A percentile compares a stretch with the other conserved stretches of the same genome.
Evolutionary conservation across 2,888 invertebrate genomes (phyloP).

Genomic region (Phragmatobia fuliginosa): DNA sequence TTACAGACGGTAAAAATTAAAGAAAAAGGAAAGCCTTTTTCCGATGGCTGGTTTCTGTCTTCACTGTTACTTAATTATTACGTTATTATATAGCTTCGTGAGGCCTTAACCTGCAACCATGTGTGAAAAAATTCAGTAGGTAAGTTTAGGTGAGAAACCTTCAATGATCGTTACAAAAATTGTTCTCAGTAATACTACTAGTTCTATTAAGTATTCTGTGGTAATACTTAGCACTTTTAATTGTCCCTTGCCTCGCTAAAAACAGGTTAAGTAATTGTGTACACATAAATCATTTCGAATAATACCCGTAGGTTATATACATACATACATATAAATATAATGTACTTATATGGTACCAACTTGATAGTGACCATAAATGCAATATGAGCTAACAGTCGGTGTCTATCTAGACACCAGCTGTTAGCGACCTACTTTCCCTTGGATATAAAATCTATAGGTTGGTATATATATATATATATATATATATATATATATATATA

Average conservation of each 20-base stretch:
- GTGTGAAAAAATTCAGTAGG: background rate
- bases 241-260: background rate
- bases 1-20: background rate
- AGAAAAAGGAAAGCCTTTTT: background rate
- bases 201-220: too few species aligned
- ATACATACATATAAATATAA: background rate
- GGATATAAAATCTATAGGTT: background rate
- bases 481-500: too few species aligned
- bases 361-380: conserved; percentile 47
- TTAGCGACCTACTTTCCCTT: conserved; percentile 52
- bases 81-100: background rate
- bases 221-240: too few species aligned
- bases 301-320: conserved; percentile 37
- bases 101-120: background rate
- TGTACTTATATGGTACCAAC: background rate
- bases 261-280: conserved; percentile 31
- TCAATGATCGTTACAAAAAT: background rate
- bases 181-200: too few species aligned
- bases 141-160: too few species aligned
- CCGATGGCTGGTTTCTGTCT: background rate
- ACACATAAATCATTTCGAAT: conserved; percentile 43
- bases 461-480: too few species aligned
- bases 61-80: background rate
- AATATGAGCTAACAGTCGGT: too few species aligned
- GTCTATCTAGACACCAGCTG: conserved; percentile 38